Evolutionary conservation across 1,140 invertebrate species (phyloP).

Genomic region (Rhyacophila brunnea): DNA sequence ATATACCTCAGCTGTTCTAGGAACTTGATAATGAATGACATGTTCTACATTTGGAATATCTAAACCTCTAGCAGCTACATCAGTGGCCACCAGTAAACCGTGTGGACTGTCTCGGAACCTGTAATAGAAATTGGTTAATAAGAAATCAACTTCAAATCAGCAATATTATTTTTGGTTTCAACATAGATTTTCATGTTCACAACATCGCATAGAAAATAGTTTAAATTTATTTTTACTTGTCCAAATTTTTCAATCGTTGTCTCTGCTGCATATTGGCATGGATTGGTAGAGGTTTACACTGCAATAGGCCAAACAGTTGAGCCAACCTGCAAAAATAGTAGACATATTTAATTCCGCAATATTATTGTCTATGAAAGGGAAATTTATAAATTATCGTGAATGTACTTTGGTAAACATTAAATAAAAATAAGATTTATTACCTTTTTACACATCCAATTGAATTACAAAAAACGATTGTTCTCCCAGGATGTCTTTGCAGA

Average conservation of each 20-base stretch:
- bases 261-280: slow-evolving; percentile 96
- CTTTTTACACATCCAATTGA: slow-evolving; percentile 90
- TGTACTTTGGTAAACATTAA: too few relatives aligned
- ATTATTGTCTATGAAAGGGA: too few relatives aligned
- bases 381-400: too few relatives aligned
- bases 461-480: slow-evolving; percentile 96
- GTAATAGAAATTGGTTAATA: slow-evolving; percentile 11
- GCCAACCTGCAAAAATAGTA: slow-evolving; percentile 60
- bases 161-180: too few relatives aligned
- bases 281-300: slow-evolving; percentile 77
- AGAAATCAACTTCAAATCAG: not conserved
- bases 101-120: slow-evolving; percentile 76
- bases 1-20: slow-evolving; percentile 84
- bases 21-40: slow-evolving; percentile 97
- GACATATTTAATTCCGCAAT: too few relatives aligned
- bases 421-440: too few relatives aligned
- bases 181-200: too few relatives aligned
- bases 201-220: too few relatives aligned
- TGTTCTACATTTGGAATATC: slow-evolving; percentile 94
- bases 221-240: slow-evolving; percentile 56
- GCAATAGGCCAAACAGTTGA: slow-evolving; percentile 77
- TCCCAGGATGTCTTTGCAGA: slow-evolving; percentile 76
- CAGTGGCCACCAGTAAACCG: slow-evolving; percentile 90
- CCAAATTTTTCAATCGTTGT: slow-evolving; percentile 92
- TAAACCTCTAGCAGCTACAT: slow-evolving; percentile 94